A percentile compares a stretch with the other conserved stretches of the same genome.
Evolutionary conservation across 2,888 invertebrate genomes (phyloP).

Genomic region (Colostygia pectinataria): DNA sequence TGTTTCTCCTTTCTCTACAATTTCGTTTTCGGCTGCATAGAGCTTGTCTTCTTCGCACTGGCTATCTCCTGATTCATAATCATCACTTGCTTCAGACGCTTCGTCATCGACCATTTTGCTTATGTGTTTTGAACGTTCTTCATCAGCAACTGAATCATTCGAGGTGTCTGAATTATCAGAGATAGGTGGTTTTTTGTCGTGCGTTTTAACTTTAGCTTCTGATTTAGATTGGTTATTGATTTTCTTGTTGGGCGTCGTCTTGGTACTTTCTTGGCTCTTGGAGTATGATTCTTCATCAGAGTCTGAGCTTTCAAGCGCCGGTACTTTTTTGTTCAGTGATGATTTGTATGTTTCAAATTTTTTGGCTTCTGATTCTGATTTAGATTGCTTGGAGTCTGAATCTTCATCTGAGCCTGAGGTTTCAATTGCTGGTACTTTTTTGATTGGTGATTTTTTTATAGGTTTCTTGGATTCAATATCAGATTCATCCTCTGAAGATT

Average conservation of each 20-base stretch:
- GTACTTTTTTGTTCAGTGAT: conserved; percentile 1
- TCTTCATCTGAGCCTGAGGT: conserved; percentile 10
- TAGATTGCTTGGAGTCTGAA: neutral
- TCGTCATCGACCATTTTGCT: conserved; percentile 58
- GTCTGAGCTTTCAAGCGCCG: conserved; percentile 8
- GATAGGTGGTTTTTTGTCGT: neutral
- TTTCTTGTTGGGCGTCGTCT: conserved; percentile 6
- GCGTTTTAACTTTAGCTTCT: conserved; percentile 1
- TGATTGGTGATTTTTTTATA: conserved; percentile 10
- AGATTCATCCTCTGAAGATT: conserved; percentile 12
- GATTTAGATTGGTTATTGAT: neutral
- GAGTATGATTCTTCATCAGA: conserved; percentile 11
- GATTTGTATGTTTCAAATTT: no score
- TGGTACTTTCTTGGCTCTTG: neutral
- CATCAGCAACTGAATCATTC: conserved; percentile 36
- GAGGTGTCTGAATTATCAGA: conserved; percentile 30
- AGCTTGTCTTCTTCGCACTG: conserved; percentile 73
- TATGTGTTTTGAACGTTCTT: conserved; percentile 37
- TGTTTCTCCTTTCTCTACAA: conserved; percentile 77
- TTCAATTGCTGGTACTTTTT: conserved; percentile 2
- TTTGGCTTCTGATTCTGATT: conserved; percentile 4
- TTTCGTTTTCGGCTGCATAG: conserved; percentile 76
- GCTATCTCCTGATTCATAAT: conserved; percentile 76
- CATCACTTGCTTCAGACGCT: conserved; percentile 67
- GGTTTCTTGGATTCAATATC: neutral